A percentile compares a stretch with the other conserved stretches of the same genome.
Evolutionary conservation across 2,113 vertebrate species (phyloP).

Genomic region (Asarcornis scutulata): DNA sequence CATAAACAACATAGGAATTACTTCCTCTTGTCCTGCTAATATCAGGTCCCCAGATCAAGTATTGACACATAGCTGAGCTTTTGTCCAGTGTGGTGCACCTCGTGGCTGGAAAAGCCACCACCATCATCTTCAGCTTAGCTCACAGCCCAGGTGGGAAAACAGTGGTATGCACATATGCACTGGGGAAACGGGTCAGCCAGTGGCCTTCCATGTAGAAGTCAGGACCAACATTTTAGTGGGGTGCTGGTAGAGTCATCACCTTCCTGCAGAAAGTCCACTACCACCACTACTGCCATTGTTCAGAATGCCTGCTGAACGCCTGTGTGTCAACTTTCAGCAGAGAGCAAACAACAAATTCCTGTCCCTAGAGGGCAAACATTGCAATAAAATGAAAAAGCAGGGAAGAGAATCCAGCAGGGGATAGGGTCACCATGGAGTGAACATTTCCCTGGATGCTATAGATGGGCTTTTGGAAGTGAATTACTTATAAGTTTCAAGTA

Average conservation of each 20-base stretch:
- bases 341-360: background rate
- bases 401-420: background rate
- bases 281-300: background rate
- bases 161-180: too few species aligned
- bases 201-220: background rate
- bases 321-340: background rate
- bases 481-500: background rate
- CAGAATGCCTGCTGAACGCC: background rate
- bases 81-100: background rate
- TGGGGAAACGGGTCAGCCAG: background rate
- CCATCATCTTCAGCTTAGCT: background rate
- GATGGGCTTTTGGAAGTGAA: background rate
- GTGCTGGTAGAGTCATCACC: background rate
- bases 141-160: background rate
- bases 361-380: background rate
- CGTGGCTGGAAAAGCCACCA: background rate
- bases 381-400: background rate
- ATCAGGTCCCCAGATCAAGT: background rate
- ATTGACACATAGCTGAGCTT: background rate
- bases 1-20: rapidly evolving
- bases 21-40: background rate
- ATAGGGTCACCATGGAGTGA: too few species aligned
- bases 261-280: background rate
- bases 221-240: background rate
- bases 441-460: background rate